Evolutionary conservation across 23 tunicate species (phyloP), one percentile per base, ranked within the genome.

Genomic region (Botrylloides violaceus): DNA sequence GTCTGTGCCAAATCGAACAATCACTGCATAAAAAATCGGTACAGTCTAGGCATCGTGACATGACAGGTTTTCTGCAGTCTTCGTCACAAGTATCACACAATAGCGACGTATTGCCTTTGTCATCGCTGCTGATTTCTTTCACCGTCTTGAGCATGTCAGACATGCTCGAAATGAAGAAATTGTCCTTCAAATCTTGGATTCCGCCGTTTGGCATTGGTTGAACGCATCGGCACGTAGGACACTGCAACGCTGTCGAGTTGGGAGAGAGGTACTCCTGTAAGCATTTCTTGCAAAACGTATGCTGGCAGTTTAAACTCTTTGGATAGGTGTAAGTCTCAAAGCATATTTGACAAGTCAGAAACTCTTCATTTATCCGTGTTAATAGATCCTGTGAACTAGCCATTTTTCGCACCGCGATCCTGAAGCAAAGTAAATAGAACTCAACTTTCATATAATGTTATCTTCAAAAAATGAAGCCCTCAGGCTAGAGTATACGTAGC

Each of bases 111-210:
- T 84, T 84, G 47, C 78, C 74, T 37, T 80, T 87, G 70, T 90
- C 97, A 34, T 90, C 97, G 49, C 81, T 90, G 19, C 97, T 73
- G 28, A 90, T 90, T 50, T 90, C 97, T 53, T 90, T 90, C 29
- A 90, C 97, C 18, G 97, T 90, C 58, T 90, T 90, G 70, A 90
- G 70, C 97, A 90, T 90, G 79, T 90, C 97, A 34, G 97, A 79
- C 97, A 90, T 90, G 61, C 85, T 83, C 32, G 88, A 78, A 61
- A 90, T 90, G 63, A 90, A 90, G 60, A 90, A 90, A 48, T 90
- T 90, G 81, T 83, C 88, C 64, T 90, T 90, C 62, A 90, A 59
- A 18, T 84, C 97, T 71, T 79, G 61, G 24, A 90, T 83, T 7
- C 97, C 90, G 1, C 83, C 85, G 32, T 37, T 59, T 5, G 90